Base-by-base conservation (phyloP, 2,888 invertebrate genomes). In the Drosophila atripex region DNA sequence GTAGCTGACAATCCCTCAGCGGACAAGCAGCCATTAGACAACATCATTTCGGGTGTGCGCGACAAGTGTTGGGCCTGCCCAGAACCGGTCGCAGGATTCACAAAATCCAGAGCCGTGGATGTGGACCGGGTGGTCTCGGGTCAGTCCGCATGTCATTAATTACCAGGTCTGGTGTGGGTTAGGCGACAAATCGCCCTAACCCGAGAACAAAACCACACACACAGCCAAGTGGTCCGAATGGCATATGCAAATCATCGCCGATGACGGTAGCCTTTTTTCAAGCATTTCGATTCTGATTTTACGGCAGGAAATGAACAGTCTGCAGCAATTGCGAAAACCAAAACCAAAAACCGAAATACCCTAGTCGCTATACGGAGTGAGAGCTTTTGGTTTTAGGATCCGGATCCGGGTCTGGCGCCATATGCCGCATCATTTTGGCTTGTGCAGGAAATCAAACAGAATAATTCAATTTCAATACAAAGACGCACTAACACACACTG, bases 391-490 rank as follows among this genome's bases (percentile, higher is more conserved):
- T 39, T 8, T 41, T 8, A 71, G 63, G 65, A 58, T 68, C 30
- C 59, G 47, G 68, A 59, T 66, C 55, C 49, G 51, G 32, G 49
- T 56, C 54, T 55, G 52, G 41, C 56, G 59, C 63, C 86, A 77
- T 83, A 77, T 86, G 88, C 64, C 71, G 54, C 82, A 75, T 69
- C 71, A 76, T 86, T 86, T 76, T 65, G 79, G 82, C 76, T 72
- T 76, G 73, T 71, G 69, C 71, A 85, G 86, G 83, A 88, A 88
- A 88, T 88, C 86, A 89, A 88, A 89, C 78, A 84, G 83, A 88
- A 89, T 88, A 87, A 87, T 89, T 89, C 88, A 83, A 88, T 86
- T 86, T 86, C 78, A 75, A 82, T 82, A 78, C 83, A 85, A 88
- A 87, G 86, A 77, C 73, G 70, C 71, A 75, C 71, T 75, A 64